Conservation (phyloP, 2,797 vertebrate species). For the Scyliorhinus canicula region DNA sequence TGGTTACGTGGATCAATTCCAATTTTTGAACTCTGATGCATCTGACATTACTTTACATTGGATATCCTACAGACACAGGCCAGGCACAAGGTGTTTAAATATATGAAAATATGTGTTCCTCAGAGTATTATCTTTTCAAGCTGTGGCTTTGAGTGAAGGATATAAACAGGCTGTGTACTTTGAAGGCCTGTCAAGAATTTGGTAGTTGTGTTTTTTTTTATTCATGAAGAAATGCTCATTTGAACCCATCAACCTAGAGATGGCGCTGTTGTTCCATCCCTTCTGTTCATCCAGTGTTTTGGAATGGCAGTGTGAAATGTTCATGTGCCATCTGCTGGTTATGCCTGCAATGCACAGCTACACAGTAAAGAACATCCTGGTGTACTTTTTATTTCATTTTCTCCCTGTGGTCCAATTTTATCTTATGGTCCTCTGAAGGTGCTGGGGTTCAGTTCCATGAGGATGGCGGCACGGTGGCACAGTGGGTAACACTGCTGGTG, state of each 20-base stretch:
- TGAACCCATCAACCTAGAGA: background rate
- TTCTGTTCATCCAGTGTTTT: background rate
- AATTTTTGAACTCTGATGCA: background rate
- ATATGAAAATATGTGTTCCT: background rate
- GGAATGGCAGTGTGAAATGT: background rate
- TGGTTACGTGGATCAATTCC: background rate
- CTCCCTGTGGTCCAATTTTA: background rate
- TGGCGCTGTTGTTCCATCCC: background rate
- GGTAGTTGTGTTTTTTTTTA: background rate
- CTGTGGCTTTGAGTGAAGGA: background rate
- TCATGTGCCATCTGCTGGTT: background rate
- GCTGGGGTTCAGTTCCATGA: background rate
- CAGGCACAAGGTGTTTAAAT: background rate
- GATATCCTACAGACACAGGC: background rate
- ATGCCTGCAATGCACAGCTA: background rate
- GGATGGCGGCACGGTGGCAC: too few relatives aligned
- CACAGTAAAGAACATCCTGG: background rate
- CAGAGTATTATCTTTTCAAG: background rate
- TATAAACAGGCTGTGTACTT: background rate
- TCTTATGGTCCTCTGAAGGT: background rate
- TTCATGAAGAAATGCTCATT: background rate
- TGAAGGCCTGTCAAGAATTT: background rate
- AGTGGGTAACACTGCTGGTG: too few relatives aligned
- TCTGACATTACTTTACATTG: background rate
- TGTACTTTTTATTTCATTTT: background rate